Conservation (phyloP, 2,888 invertebrate genomes). For the Drosophila basisetae region DNA sequence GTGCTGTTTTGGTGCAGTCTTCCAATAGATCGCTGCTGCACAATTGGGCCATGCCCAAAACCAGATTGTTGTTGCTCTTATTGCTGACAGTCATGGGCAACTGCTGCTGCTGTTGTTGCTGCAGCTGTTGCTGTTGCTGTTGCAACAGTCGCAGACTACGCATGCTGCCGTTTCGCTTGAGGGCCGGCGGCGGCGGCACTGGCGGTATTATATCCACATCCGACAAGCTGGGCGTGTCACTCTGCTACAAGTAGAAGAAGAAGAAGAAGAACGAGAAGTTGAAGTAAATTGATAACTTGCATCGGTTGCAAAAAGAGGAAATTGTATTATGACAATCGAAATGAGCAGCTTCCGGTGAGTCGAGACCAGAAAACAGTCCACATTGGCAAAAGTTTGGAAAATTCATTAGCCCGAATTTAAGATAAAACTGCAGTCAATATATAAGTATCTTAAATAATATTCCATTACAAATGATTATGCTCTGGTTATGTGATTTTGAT, state of each 20-base stretch:
- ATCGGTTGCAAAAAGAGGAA: slow-evolving; percentile 50
- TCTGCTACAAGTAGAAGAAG: slow-evolving; percentile 61
- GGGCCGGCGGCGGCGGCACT: slow-evolving; percentile 84
- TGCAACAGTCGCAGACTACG: slow-evolving; percentile 79
- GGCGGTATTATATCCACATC: slow-evolving; percentile 85
- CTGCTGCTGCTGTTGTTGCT: slow-evolving; percentile 35
- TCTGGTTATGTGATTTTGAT: not conserved
- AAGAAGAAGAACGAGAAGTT: slow-evolving; percentile 16
- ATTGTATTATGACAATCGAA: slow-evolving; percentile 64
- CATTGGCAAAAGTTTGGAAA: not conserved
- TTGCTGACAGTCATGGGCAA: slow-evolving; percentile 41
- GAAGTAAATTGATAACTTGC: slow-evolving; percentile 43
- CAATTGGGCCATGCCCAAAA: slow-evolving; percentile 67
- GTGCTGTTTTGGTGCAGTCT: slow-evolving; percentile 76
- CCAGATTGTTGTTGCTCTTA: slow-evolving; percentile 57
- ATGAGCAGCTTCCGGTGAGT: slow-evolving; percentile 50
- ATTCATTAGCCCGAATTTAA: not conserved
- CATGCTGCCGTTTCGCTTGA: slow-evolving; percentile 83
- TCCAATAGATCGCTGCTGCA: slow-evolving; percentile 79
- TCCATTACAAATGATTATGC: not conserved
- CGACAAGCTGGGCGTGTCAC: slow-evolving; percentile 82
- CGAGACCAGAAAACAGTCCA: not conserved
- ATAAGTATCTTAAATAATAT: not conserved
- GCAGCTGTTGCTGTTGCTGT: slow-evolving; percentile 63
- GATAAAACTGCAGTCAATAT: not conserved